Evolutionary conservation across 2,797 vertebrate genomes (phyloP), one percentile per base, ranked within the genome.

Genomic region (Dipus sagitta): DNA sequence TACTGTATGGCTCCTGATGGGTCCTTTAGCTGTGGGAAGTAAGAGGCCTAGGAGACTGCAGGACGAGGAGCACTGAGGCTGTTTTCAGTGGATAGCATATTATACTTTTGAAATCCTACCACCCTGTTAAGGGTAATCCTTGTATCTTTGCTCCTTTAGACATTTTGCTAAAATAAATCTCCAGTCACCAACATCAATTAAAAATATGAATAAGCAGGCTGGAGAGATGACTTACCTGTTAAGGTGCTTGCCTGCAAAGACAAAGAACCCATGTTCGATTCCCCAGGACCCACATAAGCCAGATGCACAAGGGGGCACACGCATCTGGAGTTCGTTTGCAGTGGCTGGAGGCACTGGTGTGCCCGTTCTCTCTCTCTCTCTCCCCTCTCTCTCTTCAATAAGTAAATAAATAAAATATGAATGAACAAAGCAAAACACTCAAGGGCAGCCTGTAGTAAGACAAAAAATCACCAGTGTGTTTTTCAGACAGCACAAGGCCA

Each of bases 91-190:
- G 26, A 80, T 38, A 58, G 21, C 1, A 1, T 30, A 30, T 81
- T 65, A 70, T 11, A 13, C n/a, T 79, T 79, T 87, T 28, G 26
- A 91, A 93, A 58, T 4, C 68, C 26, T 62, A 52, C 14, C 24
- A 60, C 71, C 38, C 42, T 79, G 23, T 30, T 71, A 32, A 42
- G 62, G 90, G 32, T 42, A 94, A 62, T 28, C 28, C 23, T 72
- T 77, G 42, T 47, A 85, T 32, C 3, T 28, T 42, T 78, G 42
- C 18, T 90, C 23, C 38, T 93, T 68, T 90, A 47, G 28, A 88
- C 47, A 11, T 67, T 88, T 80, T 94, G 65, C 88, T 79, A 94
- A 93, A 92, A 94, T 75, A 91, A 94, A 84, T 26, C 87, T 54
- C 93, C 82, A 72, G 52, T 80, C 65, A 28, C 54, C 83, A 90